Base-by-base conservation (phyloP, 2,113 vertebrate species). In the Calypte anna region DNA sequence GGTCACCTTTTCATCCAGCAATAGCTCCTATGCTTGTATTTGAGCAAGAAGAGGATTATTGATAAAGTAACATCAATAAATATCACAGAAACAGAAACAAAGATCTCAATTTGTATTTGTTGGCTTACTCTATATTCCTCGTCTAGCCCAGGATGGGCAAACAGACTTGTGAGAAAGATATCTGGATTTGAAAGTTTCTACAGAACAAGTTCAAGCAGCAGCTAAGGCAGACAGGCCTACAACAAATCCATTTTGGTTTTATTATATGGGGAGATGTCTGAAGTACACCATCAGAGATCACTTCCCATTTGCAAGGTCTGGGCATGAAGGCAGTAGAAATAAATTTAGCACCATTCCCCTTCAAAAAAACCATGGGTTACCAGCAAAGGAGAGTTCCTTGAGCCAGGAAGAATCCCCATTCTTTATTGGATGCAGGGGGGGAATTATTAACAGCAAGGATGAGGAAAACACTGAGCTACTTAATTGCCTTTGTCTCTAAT, bases 81-180 rank as follows among this genome's bases (percentile, higher is more conserved):
- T 57, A 24, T 17, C 51, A 36, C 33, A 78, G 51, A 63, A 83
- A 86, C 17, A 0, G 51, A 63, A 83, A 86, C 15, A 0, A 83
- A 20, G 19, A 73, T n/a, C n/a, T 58, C 14, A 2, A 25, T 69
- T 43, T 72, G 0, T 54, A 11, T 36, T 13, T 75, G 5, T 33
- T 87, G 58, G n/a, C 7, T 75, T 62, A 7, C 0, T 0, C 33
- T 73, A 0, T 75, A 66, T 87, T 61, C 25, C n/a, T 21, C 3
- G 2, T 46, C 53, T 67, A 53, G 93, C 21, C 14, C 17, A 62
- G 62, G 33, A 46, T 23, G 16, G 38, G 7, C 25, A 38, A 67
- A 61, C 10, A 16, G 38, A 30, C 4, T 18, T 79, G 66, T 17
- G 36, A 86, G 74, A 88, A 91, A 82, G 24, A 54, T n/a, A 83